Evolutionary conservation across 2,888 invertebrate species (phyloP).

Genomic region (Galerucella pusilla): DNA sequence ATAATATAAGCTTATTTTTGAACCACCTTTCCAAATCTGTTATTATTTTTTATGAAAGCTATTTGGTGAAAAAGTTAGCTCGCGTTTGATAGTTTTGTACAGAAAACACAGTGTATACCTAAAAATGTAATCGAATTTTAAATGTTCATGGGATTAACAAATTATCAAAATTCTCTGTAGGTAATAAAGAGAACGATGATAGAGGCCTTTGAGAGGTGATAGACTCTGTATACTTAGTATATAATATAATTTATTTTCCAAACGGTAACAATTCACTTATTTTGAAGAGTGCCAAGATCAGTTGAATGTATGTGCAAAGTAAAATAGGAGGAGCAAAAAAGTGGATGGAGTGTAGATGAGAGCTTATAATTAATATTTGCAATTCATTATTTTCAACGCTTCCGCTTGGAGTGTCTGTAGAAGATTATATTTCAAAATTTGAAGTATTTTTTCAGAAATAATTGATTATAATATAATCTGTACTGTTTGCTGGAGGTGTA

Average conservation of each 20-base stretch:
- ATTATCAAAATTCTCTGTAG: not conserved
- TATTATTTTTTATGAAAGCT: no score
- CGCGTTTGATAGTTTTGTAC: no score
- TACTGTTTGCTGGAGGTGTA: no score
- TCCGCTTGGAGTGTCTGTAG: slow-evolving; percentile 4
- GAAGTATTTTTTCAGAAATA: slow-evolving; percentile 10
- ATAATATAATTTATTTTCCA: not conserved
- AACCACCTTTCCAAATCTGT: no score
- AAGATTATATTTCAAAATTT: slow-evolving; percentile 18
- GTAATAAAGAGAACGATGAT: no score
- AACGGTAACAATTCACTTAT: not conserved
- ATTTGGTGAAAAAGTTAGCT: no score
- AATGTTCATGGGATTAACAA: not conserved
- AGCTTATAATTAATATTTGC: slow-evolving; percentile 26
- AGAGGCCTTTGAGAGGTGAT: not conserved
- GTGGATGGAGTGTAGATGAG: slow-evolving; percentile 14
- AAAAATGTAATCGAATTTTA: no score
- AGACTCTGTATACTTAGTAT: not conserved
- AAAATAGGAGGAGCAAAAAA: slow-evolving; percentile 3
- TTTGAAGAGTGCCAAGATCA: not conserved
- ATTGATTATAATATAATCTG: no score
- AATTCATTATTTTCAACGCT: slow-evolving; percentile 26
- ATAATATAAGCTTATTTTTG: no score
- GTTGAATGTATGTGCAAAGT: not conserved
- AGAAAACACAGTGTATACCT: no score